These are phyloP conservation scores for Morinoia aosen DNA, from an alignment of 2,888 invertebrate species.

Conservation along the genomic window DNA sequence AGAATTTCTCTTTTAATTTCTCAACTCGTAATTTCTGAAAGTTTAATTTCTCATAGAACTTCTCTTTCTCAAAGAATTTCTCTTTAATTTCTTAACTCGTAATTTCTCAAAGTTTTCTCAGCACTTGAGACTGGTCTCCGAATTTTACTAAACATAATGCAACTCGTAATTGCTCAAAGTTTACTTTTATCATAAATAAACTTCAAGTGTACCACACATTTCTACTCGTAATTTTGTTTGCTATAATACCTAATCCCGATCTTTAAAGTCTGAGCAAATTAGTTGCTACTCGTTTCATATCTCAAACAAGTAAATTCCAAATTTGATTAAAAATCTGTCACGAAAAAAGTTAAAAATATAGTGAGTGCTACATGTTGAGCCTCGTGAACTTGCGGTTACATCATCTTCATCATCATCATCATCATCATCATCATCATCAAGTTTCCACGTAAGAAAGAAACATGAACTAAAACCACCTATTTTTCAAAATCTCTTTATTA, in stretches of 20 bases:
- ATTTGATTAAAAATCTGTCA: background rate
- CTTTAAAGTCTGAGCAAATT: background rate
- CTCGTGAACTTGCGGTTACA: too few relatives aligned
- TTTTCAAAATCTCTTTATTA: background rate
- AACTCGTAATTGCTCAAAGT: too few relatives aligned
- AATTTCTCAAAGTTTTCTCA: too few relatives aligned
- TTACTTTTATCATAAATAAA: too few relatives aligned
- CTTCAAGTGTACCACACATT: too few relatives aligned
- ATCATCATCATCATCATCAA: background rate
- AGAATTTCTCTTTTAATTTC: too few relatives aligned
- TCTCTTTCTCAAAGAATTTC: too few relatives aligned
- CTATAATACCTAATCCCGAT: background rate
- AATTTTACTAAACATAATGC: too few relatives aligned
- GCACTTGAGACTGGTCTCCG: too few relatives aligned
- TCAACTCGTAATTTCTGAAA: too few relatives aligned
- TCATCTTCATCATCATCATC: background rate
- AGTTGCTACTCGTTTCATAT: background rate
- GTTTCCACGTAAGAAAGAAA: background rate
- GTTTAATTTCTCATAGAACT: too few relatives aligned
- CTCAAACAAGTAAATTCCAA: background rate
- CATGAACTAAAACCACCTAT: background rate
- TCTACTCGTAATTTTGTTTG: background rate
- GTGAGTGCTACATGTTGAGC: background rate
- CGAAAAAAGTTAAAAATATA: background rate
- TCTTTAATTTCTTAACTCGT: too few relatives aligned